Base-by-base conservation (phyloP, 2,888 invertebrate genomes). In the Elaeidobius kamerunicus region DNA sequence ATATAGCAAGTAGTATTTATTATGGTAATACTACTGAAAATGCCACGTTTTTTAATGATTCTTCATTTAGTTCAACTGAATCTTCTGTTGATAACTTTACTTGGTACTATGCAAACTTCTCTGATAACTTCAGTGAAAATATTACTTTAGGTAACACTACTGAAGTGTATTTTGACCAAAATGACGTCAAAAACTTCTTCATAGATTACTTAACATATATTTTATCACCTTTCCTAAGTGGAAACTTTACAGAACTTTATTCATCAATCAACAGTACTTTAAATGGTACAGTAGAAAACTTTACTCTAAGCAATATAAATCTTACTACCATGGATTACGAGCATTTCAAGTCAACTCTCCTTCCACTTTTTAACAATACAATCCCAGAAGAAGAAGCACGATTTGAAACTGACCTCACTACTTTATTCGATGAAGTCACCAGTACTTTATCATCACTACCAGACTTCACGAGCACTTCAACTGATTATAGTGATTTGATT, bases 141-240 rank as follows among this genome's bases (percentile, higher is more conserved):
- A n/a, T n/a, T n/a, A n/a, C n/a, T n/a, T n/a, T n/a, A n/a, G n/a
- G n/a, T n/a, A 35, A 14, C 14, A 35, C 35, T n/a, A 35, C 35
- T 35, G 35, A 35, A 9, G 9, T 39, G n/a, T n/a, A n/a, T n/a
- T n/a, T n/a, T n/a, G n/a, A n/a, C n/a, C n/a, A n/a, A 18, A 55
- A 52, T 11, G 58, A 62, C 44, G 16, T 61, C 11, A 60, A 58
- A 30, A 50, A 59, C 6, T 14, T 47, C 4, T 61, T 65, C 48
- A 49, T 60, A 0, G 62, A 63, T 45, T 63, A 64, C 42, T 46
- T 65, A 15, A 61, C 60, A 3, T 61, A 56, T 18, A 53, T 64
- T 43, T 48, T 65, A 32, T 52, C 48, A 6, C 52, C 46, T 11
- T 51, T 55, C 15, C 28, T 27, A 9, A 23, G 20, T 9, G 17